Conservation (phyloP, 2,888 invertebrate genomes). For the Pterostichus madidus region DNA sequence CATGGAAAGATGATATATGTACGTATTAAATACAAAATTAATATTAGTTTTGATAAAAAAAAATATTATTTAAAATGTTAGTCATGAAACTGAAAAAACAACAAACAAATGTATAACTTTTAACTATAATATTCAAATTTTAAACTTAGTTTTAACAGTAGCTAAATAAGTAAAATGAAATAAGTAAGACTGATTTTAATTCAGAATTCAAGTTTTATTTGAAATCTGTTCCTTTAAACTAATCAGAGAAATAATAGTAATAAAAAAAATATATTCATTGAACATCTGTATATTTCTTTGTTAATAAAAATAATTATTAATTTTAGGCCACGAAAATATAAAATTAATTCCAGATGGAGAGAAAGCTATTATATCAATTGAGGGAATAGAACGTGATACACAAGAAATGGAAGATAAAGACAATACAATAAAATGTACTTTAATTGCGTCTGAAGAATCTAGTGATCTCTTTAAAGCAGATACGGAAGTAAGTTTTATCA, state of each 20-base stretch:
- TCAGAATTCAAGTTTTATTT: no score
- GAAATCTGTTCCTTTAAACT: no score
- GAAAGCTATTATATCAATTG: conserved; percentile 73
- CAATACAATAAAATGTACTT: conserved; percentile 72
- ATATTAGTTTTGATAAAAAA: background rate
- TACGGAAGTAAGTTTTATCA: conserved; percentile 73
- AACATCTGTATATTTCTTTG: no score
- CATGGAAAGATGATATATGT: conserved; percentile 73
- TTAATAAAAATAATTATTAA: no score
- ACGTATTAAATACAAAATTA: conserved; percentile 66
- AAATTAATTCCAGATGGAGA: conserved; percentile 63
- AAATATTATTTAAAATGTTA: background rate
- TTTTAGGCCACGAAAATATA: conserved; percentile 6
- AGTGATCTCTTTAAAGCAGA: conserved; percentile 67
- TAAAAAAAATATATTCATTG: no score
- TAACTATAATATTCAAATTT: no score
- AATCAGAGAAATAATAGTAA: no score
- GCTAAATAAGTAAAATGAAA: no score
- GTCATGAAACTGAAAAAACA: no score
- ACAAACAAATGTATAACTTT: no score
- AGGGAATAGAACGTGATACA: conserved; percentile 75
- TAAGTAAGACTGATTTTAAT: no score
- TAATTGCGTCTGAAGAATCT: conserved; percentile 72
- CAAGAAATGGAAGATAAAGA: conserved; percentile 69
- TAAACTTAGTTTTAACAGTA: no score